phyloP scores from a whole-genome alignment of 2,888 invertebrate genomes.

The Eupithecia vulgata region DNA sequence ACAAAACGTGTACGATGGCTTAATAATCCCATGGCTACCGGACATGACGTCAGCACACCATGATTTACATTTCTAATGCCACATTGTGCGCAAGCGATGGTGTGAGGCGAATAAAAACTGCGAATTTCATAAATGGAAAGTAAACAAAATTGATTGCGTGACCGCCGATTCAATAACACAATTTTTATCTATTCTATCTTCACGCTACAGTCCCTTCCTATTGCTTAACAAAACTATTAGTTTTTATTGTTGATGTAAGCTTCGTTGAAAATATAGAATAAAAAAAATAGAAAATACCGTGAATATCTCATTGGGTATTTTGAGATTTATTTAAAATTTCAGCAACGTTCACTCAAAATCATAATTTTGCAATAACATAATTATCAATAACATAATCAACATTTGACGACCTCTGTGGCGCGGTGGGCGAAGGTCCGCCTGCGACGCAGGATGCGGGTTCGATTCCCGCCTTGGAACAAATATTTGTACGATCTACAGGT shows the following conservation, averaged over 20 bases:
- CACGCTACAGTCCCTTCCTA: slow-evolving; percentile 20
- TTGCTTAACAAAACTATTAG: slow-evolving; percentile 5
- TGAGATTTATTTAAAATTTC: not conserved
- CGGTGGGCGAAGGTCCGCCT: no score
- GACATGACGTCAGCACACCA: slow-evolving; percentile 59
- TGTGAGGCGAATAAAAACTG: slow-evolving; percentile 43
- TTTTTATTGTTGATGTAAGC: not conserved
- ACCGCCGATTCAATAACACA: slow-evolving; percentile 30
- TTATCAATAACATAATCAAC: no score
- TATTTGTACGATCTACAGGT: no score
- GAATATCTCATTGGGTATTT: no score
- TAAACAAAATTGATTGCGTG: slow-evolving; percentile 39
- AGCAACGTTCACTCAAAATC: not conserved
- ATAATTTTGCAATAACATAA: no score
- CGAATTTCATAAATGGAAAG: slow-evolving; percentile 40
- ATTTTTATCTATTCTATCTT: slow-evolving; percentile 26
- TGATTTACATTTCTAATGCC: slow-evolving; percentile 59
- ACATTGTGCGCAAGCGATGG: slow-evolving; percentile 58
- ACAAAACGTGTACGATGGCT: slow-evolving; percentile 28
- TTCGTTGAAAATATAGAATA: not conserved
- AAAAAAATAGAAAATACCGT: not conserved
- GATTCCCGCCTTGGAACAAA: no score
- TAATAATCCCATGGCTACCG: slow-evolving; percentile 48
- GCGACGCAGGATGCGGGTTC: no score
- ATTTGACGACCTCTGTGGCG: no score